phyloP scores from a whole-genome alignment of 1,140 invertebrate genomes.

The Drosophila sp. region DNA sequence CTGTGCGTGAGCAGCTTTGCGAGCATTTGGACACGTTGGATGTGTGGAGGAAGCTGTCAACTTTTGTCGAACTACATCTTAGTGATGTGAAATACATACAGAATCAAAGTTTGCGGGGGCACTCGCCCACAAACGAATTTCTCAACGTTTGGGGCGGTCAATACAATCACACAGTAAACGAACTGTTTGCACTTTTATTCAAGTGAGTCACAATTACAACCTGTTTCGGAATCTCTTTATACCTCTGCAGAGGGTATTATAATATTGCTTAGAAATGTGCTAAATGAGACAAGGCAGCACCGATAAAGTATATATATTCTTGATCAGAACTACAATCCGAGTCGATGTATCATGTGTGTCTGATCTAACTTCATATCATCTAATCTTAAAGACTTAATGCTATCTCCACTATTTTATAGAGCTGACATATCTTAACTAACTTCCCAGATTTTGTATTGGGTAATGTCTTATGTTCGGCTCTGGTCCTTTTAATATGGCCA shows the following conservation, averaged over 20 bases:
- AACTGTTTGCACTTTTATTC: conserved; percentile 90
- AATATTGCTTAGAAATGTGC: not conserved
- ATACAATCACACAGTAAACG: conserved; percentile 91
- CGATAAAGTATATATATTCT: no score
- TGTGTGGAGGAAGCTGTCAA: conserved; percentile 91
- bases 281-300: not conserved
- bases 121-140: conserved; percentile 91
- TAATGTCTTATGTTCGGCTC: no score
- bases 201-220: conserved; percentile 55
- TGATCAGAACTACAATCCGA: no score
- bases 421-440: no score
- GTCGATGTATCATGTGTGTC: no score
- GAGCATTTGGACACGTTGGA: conserved; percentile 91
- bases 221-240: not conserved
- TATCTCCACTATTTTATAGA: no score
- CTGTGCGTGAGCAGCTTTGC: conserved; percentile 89
- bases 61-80: conserved; percentile 85
- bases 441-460: no score
- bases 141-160: conserved; percentile 91
- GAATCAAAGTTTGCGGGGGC: conserved; percentile 85
- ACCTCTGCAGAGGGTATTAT: not conserved
- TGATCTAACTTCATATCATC: no score
- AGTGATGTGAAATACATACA: conserved; percentile 87
- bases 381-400: no score
- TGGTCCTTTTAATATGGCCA: no score